phyloP scores from a whole-genome alignment of 1,140 invertebrate species.

The Amyelois transitella region DNA sequence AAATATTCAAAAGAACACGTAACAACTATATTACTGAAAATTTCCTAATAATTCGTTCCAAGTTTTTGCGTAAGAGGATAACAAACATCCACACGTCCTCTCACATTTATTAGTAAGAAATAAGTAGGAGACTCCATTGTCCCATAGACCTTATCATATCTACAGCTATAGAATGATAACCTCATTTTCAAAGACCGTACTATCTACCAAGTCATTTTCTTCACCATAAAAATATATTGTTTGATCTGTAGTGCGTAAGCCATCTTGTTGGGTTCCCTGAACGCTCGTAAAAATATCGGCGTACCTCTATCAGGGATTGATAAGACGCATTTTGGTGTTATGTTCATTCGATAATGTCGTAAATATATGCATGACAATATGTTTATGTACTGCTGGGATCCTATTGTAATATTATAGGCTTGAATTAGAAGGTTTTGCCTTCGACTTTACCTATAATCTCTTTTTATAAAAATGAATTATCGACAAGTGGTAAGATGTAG shows the following conservation, averaged over 20 bases:
- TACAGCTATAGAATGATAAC: background rate
- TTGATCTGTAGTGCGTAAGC: constrained; percentile 3
- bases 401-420: too few species aligned
- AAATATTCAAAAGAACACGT: too few species aligned
- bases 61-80: too few species aligned
- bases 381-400: too few species aligned
- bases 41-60: too few species aligned
- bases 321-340: background rate
- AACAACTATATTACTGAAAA: too few species aligned
- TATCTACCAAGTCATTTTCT: constrained; percentile 14
- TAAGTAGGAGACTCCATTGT: background rate
- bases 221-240: constrained; percentile 21
- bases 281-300: constrained; percentile 16
- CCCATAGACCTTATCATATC: background rate
- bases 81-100: too few species aligned
- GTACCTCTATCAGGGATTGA: background rate
- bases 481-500: too few species aligned
- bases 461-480: too few species aligned
- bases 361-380: background rate
- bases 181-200: background rate
- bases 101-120: background rate
- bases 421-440: too few species aligned
- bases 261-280: constrained; percentile 10
- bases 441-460: too few species aligned
- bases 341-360: background rate